These are phyloP conservation scores for Junonia oenone DNA, from an alignment of 2,888 invertebrate genomes.

Conservation along the genomic window DNA sequence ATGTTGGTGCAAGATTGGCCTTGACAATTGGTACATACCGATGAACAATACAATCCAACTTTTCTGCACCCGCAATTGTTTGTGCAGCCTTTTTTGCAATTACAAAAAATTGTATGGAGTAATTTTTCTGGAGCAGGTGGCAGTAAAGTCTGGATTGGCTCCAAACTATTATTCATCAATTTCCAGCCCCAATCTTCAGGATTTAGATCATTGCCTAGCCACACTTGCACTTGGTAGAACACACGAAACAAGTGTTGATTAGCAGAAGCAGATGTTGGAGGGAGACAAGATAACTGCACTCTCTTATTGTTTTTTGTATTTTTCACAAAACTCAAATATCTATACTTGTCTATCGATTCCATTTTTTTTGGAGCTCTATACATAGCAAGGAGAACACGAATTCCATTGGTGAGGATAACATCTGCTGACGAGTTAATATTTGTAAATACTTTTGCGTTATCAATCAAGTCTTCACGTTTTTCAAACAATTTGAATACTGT, in stretches of 20 bases:
- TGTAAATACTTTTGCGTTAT: too few relatives aligned
- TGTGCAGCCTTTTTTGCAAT: slow-evolving; percentile 22
- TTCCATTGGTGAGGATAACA: too few relatives aligned
- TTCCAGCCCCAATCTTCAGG: slow-evolving; percentile 32
- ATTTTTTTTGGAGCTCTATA: not conserved
- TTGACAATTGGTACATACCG: slow-evolving; percentile 27
- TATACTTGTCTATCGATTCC: not conserved
- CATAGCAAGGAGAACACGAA: too few relatives aligned
- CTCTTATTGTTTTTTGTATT: slow-evolving; percentile 15
- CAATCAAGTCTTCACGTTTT: too few relatives aligned
- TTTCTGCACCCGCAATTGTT: too few relatives aligned
- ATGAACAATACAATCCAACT: slow-evolving; percentile 29
- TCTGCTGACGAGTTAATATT: too few relatives aligned
- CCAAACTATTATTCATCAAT: slow-evolving; percentile 3
- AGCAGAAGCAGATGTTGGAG: slow-evolving; percentile 19
- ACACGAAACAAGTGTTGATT: slow-evolving; percentile 25
- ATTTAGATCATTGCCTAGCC: slow-evolving; percentile 32
- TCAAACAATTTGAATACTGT: too few relatives aligned
- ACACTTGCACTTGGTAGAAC: slow-evolving; percentile 32
- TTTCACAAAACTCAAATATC: slow-evolving; percentile 14
- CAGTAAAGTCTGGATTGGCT: slow-evolving; percentile 9
- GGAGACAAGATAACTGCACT: slow-evolving; percentile 22
- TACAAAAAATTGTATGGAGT: slow-evolving; percentile 3
- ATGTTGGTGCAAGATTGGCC: slow-evolving; percentile 27
- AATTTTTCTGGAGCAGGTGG: slow-evolving; percentile 1